Evolutionary conservation across 2,797 vertebrate species (phyloP).

Genomic region (Coregonus sp.): DNA sequence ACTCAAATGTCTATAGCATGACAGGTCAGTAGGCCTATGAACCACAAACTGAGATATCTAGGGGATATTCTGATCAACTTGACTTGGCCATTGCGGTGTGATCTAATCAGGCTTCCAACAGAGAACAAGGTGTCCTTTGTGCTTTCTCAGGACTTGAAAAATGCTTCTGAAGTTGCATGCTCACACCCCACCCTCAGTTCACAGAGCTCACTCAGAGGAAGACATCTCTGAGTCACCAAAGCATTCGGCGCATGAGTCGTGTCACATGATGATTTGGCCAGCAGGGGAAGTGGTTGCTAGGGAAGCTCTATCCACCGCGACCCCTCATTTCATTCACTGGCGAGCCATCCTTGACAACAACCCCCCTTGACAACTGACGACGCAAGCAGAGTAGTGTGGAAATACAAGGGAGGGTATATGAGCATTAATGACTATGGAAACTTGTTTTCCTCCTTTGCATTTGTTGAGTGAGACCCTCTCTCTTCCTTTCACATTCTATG

Average conservation of each 20-base stretch:
- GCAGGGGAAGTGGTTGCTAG: constrained; percentile 41
- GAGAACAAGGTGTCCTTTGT: not conserved
- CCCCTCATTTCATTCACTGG: constrained; percentile 24
- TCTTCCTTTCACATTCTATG: not conserved
- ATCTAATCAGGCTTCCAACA: not conserved
- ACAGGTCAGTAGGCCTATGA: not conserved
- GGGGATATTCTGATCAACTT: not conserved
- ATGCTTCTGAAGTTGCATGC: not conserved
- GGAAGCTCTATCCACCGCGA: constrained; percentile 32
- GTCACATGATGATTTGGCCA: constrained; percentile 51
- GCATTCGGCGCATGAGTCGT: constrained; percentile 1
- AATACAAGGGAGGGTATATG: not conserved
- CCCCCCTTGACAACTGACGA: constrained; percentile 44
- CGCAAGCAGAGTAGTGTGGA: constrained; percentile 15
- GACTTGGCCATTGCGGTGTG: not conserved
- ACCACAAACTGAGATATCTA: not conserved
- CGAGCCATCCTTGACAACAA: constrained; percentile 47
- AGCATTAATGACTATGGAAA: not conserved
- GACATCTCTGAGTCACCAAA: constrained; percentile 18
- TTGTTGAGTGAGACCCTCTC: not conserved
- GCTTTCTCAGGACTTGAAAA: not conserved
- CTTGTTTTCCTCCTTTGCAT: constrained; percentile 9
- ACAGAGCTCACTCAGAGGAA: not conserved
- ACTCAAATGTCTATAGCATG: not conserved
- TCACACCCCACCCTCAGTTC: constrained; percentile 1